Conservation (phyloP, 2,797 vertebrate genomes). For the Neopelma chrysocephalum region DNA sequence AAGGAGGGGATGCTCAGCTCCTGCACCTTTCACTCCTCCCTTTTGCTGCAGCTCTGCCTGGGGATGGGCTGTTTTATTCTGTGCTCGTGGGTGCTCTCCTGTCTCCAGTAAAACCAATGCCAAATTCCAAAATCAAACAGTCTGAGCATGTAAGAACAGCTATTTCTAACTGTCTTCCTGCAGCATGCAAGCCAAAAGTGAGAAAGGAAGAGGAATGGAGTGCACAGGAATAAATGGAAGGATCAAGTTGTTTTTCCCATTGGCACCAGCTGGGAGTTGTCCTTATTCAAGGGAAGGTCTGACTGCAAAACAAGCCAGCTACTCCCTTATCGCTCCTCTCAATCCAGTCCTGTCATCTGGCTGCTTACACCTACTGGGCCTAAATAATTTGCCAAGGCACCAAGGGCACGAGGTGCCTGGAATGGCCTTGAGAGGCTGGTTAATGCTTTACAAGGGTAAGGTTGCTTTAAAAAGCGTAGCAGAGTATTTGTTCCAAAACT, state of each 20-base stretch:
- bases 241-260: constrained; percentile 29
- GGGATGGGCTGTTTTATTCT: constrained; percentile 33
- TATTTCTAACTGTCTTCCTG: constrained; percentile 60
- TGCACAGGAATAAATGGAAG: constrained; percentile 20
- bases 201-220: constrained; percentile 37
- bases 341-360: background rate
- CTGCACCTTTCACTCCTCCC: constrained; percentile 48
- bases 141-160: constrained; percentile 64
- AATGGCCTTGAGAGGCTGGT: background rate
- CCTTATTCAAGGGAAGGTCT: background rate
- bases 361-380: background rate
- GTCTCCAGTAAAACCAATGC: constrained; percentile 47
- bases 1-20: constrained; percentile 39
- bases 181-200: constrained; percentile 39
- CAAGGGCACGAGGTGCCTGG: background rate
- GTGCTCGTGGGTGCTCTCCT: constrained; percentile 48
- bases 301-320: background rate
- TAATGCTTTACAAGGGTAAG: constrained; percentile 15
- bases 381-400: background rate
- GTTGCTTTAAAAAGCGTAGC: constrained; percentile 34
- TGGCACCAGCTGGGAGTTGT: constrained; percentile 50
- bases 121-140: constrained; percentile 67
- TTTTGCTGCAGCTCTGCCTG: constrained; percentile 43
- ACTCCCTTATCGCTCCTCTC: background rate
- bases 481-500: constrained; percentile 35